Evolutionary conservation across 1,140 invertebrate species (phyloP).

Genomic region (Homarus americanus): DNA sequence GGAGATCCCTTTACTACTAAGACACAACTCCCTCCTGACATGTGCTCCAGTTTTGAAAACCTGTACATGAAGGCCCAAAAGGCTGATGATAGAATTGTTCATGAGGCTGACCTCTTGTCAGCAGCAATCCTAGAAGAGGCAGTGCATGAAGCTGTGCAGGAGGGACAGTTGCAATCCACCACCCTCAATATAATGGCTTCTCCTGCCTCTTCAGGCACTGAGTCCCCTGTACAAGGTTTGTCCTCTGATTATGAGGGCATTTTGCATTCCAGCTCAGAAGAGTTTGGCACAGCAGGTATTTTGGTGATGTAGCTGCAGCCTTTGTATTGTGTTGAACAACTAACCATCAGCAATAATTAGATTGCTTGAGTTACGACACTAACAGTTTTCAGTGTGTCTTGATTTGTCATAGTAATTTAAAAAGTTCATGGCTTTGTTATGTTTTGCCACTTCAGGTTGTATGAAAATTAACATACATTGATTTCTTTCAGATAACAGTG

Average conservation of each 20-base stretch:
- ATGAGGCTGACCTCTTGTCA: conserved; percentile 54
- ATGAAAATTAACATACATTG: conserved; percentile 65
- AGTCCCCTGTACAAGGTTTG: conserved; percentile 1
- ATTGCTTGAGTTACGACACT: conserved; percentile 21
- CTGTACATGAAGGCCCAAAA: conserved; percentile 63
- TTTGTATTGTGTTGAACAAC: conserved; percentile 21
- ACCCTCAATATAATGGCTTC: neutral
- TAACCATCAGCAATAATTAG: conserved; percentile 6
- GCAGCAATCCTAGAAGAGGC: conserved; percentile 58
- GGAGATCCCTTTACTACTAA: conserved; percentile 71
- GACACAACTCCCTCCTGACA: conserved; percentile 63
- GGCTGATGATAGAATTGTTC: conserved; percentile 43
- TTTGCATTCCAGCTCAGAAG: conserved; percentile 26
- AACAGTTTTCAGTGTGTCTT: conserved; percentile 41
- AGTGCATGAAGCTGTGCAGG: conserved; percentile 49
- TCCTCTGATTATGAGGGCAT: conserved; percentile 22
- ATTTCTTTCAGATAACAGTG: conserved; percentile 70
- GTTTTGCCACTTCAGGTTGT: conserved; percentile 32
- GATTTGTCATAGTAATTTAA: conserved; percentile 36
- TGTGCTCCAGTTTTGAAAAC: conserved; percentile 74
- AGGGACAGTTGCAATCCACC: neutral
- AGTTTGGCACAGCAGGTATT: conserved; percentile 61
- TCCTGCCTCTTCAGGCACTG: conserved; percentile 7
- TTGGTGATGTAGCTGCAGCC: conserved; percentile 65
- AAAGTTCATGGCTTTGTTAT: conserved; percentile 33